Evolutionary conservation across 2,888 invertebrate genomes (phyloP), one percentile per base, ranked within the genome.

Genomic region (Protula sp.): DNA sequence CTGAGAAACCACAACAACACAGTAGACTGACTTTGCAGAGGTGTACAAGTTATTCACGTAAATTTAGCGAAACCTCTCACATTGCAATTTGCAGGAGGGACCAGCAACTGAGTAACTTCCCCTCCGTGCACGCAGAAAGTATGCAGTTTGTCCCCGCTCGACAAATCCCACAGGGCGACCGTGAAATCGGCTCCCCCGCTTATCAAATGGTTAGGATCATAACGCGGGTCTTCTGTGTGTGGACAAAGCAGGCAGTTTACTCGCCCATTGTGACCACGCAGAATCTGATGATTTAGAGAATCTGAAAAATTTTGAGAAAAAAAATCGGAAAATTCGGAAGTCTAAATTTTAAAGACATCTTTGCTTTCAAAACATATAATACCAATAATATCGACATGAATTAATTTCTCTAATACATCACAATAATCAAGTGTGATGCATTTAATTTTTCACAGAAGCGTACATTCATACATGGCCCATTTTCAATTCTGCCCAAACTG

Each of bases 121-220:
- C 98, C 99, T 0, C 97, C 98, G 80, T 99, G 98, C 0, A 97
- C 95, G 74, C 94, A 94, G 84, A 98, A 99, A 2, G 94, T 87
- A 78, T 98, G 94, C 58, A 99, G 83, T 47, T 95, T 82, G 1
- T 87, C 87, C 2, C 95, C 94, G 31, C 89, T 89, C 76, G 91
- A 91, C 68, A 98, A 83, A 77, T 98, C 95, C 97, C 97, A 98
- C 0, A 98, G 84, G 70, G 93, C 94, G 2, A 95, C 94, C 0
- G 95, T 94, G 83, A 99, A 99, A 82, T 99, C 99, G 14, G 94
- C 92, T 0, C 97, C 95, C 1, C 99, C 99, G 0, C 94, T 95
- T 0, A 98, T 87, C 59, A 97, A 71, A 58, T 80, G 74, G 54
- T 75, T 72, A 2, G 78, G 73, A 61, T 84, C 83, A 66, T 83